These are phyloP conservation scores for Morus bassanus DNA, from an alignment of 2,797 vertebrate genomes.

Conservation along the genomic window DNA sequence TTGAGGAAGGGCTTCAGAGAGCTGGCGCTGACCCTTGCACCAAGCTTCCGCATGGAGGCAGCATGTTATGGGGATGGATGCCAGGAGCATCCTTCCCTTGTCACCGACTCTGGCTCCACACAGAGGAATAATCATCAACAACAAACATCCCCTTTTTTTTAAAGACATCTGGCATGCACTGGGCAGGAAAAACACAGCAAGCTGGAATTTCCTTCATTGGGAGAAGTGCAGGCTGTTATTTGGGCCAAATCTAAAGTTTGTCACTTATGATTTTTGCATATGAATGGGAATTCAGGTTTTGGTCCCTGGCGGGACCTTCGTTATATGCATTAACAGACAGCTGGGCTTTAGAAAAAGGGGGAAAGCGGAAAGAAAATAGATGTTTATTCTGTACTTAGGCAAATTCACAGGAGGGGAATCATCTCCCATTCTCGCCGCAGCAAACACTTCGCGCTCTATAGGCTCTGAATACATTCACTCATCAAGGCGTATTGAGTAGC, in stretches of 20 bases:
- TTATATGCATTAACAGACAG: slow-evolving; percentile 77
- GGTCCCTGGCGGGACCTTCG: slow-evolving; percentile 58
- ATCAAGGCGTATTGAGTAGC: slow-evolving; percentile 64
- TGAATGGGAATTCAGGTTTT: slow-evolving; percentile 71
- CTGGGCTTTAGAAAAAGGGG: slow-evolving; percentile 74
- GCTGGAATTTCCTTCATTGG: slow-evolving; percentile 31
- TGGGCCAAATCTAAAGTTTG: slow-evolving; percentile 49
- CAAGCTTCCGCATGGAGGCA: accelerated
- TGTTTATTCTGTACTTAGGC: slow-evolving; percentile 69
- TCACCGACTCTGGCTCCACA: neutral
- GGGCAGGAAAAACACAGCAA: slow-evolving; percentile 4
- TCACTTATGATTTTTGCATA: slow-evolving; percentile 66
- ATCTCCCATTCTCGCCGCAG: slow-evolving; percentile 61
- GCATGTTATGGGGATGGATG: accelerated
- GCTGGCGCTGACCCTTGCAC: neutral
- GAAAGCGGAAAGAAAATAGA: slow-evolving; percentile 68
- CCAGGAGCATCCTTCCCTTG: neutral
- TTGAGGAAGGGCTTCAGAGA: neutral
- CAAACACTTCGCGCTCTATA: slow-evolving; percentile 56
- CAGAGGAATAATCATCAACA: neutral
- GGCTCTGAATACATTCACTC: slow-evolving; percentile 63
- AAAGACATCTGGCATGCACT: neutral
- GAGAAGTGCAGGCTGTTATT: slow-evolving; percentile 10
- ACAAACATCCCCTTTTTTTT: neutral
- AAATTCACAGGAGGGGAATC: slow-evolving; percentile 69